phyloP scores from a whole-genome alignment of 1,140 invertebrate genomes.

The Scaptodrosophila lebanonensis region DNA sequence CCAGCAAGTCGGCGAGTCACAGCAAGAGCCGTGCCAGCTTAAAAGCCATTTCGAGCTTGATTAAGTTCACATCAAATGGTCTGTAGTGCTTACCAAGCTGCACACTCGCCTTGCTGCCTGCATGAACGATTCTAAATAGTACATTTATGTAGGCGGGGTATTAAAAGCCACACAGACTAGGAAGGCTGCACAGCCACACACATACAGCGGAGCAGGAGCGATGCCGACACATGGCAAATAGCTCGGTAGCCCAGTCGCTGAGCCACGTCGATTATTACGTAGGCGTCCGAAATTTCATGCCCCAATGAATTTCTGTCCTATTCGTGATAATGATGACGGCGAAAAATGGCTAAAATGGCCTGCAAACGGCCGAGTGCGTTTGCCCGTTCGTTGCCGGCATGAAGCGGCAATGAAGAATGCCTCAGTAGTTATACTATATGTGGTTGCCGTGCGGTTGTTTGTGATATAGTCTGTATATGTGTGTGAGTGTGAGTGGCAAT shows the following conservation, averaged over 20 bases:
- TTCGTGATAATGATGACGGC: slow-evolving; percentile 5
- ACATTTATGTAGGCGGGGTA: too few species aligned
- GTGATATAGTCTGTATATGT: slow-evolving; percentile 11
- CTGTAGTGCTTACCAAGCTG: slow-evolving; percentile 4
- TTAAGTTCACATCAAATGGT: slow-evolving; percentile 25
- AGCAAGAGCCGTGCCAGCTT: slow-evolving; percentile 11
- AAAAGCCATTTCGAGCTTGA: slow-evolving; percentile 22
- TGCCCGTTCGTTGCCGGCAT: too few species aligned
- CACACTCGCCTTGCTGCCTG: too few species aligned
- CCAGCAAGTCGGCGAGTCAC: too few species aligned
- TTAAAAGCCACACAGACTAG: too few species aligned
- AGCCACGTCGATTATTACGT: slow-evolving; percentile 19
- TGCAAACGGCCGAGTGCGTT: too few species aligned
- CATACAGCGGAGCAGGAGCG: background rate
- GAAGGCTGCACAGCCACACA: too few species aligned
- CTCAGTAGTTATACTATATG: too few species aligned
- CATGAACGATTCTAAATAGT: too few species aligned
- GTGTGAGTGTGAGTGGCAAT: background rate
- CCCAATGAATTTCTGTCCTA: slow-evolving; percentile 4
- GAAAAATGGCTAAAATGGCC: background rate
- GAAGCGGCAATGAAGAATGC: too few species aligned
- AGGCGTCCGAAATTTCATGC: slow-evolving; percentile 25
- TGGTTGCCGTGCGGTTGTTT: too few species aligned
- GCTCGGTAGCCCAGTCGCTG: slow-evolving; percentile 2
- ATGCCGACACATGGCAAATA: background rate